Conservation (phyloP, 1,140 invertebrate genomes). For the Himalopsyche phryganea region DNA sequence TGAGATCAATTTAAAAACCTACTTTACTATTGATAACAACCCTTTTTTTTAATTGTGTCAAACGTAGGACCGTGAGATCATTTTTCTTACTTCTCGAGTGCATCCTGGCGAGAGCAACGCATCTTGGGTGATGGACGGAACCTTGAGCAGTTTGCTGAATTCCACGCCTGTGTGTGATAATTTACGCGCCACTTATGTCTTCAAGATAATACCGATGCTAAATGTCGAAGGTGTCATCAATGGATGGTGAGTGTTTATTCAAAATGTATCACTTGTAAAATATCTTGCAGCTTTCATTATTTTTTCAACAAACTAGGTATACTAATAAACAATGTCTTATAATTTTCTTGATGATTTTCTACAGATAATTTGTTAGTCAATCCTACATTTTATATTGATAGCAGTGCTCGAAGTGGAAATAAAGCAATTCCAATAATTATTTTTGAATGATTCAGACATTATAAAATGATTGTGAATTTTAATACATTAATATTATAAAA, state of each 20-base stretch:
- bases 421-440: too few relatives aligned
- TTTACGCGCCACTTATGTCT: slow-evolving; percentile 71
- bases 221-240: slow-evolving; percentile 87
- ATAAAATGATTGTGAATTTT: too few relatives aligned
- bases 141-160: slow-evolving; percentile 65
- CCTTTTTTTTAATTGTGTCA: slow-evolving; percentile 35
- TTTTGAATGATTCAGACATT: too few relatives aligned
- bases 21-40: too few relatives aligned
- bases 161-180: slow-evolving; percentile 55
- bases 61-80: slow-evolving; percentile 58
- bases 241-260: slow-evolving; percentile 66
- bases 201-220: slow-evolving; percentile 85
- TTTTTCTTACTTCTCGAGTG: slow-evolving; percentile 77
- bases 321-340: not conserved
- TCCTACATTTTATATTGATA: too few relatives aligned
- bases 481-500: too few relatives aligned
- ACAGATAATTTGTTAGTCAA: too few relatives aligned
- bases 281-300: too few relatives aligned
- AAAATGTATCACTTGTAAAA: too few relatives aligned
- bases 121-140: slow-evolving; percentile 87
- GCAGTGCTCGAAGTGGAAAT: too few relatives aligned
- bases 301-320: too few relatives aligned
- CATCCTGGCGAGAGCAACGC: slow-evolving; percentile 89
- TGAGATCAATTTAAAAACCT: too few relatives aligned
- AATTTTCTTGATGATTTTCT: not conserved